Conservation (phyloP, 2,113 vertebrate genomes). For the Mystacornis crossleyi region DNA sequence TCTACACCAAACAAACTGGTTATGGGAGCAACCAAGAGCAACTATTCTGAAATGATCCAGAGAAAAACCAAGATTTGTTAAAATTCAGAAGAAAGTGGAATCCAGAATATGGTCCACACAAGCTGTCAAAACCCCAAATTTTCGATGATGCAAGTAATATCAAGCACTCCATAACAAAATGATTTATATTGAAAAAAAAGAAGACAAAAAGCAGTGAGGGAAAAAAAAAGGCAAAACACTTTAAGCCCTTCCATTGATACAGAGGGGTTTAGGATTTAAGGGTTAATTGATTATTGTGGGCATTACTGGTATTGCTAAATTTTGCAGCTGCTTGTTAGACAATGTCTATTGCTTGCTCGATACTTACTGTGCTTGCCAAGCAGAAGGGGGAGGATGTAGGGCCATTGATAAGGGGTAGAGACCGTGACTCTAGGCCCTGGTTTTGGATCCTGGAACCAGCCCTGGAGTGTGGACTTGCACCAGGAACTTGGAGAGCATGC, state of each 20-base stretch:
- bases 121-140: fast-evolving
- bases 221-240: neutral
- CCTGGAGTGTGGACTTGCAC: too few relatives aligned
- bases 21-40: neutral
- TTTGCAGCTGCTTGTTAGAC: too few relatives aligned
- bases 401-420: too few relatives aligned
- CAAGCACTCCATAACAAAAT: neutral
- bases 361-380: too few relatives aligned
- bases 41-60: neutral
- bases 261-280: too few relatives aligned
- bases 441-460: too few relatives aligned
- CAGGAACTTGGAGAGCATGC: too few relatives aligned
- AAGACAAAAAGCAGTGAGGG: fast-evolving
- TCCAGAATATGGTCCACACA: neutral
- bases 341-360: too few relatives aligned
- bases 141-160: neutral
- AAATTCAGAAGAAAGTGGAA: neutral
- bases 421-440: too few relatives aligned
- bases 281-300: too few relatives aligned
- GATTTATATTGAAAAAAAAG: neutral
- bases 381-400: too few relatives aligned
- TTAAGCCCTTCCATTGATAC: neutral
- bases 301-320: too few relatives aligned
- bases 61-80: neutral
- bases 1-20: neutral